A percentile compares a stretch with the other conserved stretches of the same genome.
phyloP scores from a whole-genome alignment of 2,113 vertebrate genomes.

The Sardina pilchardus region DNA sequence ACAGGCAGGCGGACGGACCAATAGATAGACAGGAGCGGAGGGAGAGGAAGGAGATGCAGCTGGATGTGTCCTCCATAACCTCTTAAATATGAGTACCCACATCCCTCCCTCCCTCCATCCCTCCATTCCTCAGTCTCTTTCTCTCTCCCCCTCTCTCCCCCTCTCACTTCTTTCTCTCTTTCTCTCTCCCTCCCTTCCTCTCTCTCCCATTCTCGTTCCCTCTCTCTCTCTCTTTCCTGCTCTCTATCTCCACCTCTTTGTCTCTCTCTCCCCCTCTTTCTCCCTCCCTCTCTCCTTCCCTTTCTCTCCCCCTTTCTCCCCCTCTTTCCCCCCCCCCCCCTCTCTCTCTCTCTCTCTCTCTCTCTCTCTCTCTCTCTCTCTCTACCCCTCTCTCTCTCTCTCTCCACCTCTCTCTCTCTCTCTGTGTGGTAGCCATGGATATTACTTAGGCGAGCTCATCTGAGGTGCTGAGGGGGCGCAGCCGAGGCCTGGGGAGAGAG shows the following conservation, averaged over 20 bases:
- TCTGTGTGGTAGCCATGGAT: slow-evolving; percentile 77
- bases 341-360: slow-evolving; percentile 79
- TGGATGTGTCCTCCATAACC: slow-evolving; percentile 58
- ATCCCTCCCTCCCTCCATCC: neutral
- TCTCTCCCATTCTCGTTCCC: slow-evolving; percentile 36
- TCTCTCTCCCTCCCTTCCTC: slow-evolving; percentile 69
- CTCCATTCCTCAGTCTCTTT: slow-evolving; percentile 15
- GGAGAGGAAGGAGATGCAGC: slow-evolving; percentile 77
- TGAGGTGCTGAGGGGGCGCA: slow-evolving; percentile 81
- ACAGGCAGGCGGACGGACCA: neutral
- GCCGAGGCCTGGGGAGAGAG: slow-evolving; percentile 71
- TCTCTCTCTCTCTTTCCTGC: neutral
- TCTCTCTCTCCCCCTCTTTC: slow-evolving; percentile 72
- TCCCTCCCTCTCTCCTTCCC: slow-evolving; percentile 70
- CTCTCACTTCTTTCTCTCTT: slow-evolving; percentile 77
- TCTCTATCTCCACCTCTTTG: slow-evolving; percentile 47
- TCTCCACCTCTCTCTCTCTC: slow-evolving; percentile 79
- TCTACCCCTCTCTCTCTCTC: slow-evolving; percentile 52
- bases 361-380: slow-evolving; percentile 51
- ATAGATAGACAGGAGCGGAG: neutral
- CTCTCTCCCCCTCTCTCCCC: slow-evolving; percentile 51
- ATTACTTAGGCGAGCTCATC: slow-evolving; percentile 83
- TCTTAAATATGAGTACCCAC: slow-evolving; percentile 40
- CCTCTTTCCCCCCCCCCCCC: slow-evolving; percentile 61
- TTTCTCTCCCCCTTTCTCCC: slow-evolving; percentile 65